phyloP scores from a whole-genome alignment of 2,797 vertebrate species.

The Cichlasoma orientale region DNA sequence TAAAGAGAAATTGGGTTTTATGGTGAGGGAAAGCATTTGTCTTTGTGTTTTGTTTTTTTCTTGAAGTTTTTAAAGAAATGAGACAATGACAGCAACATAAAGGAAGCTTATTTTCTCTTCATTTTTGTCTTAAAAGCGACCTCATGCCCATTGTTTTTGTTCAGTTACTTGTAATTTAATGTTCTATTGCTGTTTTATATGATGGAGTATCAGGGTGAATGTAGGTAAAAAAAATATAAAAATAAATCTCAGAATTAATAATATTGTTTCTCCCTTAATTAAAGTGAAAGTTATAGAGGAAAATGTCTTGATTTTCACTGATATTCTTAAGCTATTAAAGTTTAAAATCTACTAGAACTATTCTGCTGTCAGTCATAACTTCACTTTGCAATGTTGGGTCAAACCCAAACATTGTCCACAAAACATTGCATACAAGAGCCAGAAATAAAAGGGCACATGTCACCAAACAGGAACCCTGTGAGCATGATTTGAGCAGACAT shows the following conservation, averaged over 20 bases:
- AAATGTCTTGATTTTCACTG: too few species aligned
- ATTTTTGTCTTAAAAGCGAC: background rate
- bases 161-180: constrained; percentile 13
- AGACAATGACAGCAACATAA: constrained; percentile 2
- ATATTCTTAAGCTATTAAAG: too few species aligned
- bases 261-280: too few species aligned
- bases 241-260: too few species aligned
- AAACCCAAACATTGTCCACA: background rate
- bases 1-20: constrained; percentile 19
- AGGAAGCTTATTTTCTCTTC: constrained; percentile 1
- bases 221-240: too few species aligned
- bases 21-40: background rate
- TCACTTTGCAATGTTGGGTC: background rate
- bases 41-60: background rate
- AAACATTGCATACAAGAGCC: background rate
- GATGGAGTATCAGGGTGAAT: background rate
- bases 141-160: background rate
- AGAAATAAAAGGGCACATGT: background rate
- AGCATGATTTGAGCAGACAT: background rate
- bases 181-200: background rate
- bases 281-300: too few species aligned
- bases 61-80: background rate
- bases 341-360: background rate
- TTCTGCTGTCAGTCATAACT: background rate
- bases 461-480: background rate